Evolutionary conservation across 2,888 invertebrate genomes (phyloP).

Genomic region (Drosophila setosimentum): DNA sequence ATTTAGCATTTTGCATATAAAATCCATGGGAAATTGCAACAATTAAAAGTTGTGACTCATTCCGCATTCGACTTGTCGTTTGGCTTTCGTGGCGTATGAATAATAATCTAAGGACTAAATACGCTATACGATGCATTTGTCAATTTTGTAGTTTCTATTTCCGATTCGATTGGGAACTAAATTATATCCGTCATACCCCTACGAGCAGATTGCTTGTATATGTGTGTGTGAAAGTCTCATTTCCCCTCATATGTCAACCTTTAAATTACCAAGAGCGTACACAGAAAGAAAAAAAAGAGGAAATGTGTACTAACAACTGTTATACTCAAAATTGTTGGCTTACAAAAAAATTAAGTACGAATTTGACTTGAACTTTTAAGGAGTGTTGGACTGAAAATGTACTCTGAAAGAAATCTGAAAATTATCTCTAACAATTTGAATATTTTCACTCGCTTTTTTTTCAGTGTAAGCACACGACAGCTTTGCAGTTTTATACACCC

Average conservation of each 20-base stretch:
- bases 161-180: slow-evolving; percentile 71
- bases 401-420: background rate
- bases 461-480: background rate
- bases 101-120: slow-evolving; percentile 36
- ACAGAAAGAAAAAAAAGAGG: background rate
- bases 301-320: background rate
- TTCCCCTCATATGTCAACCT: slow-evolving; percentile 54
- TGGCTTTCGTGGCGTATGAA: slow-evolving; percentile 37
- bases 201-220: slow-evolving; percentile 8
- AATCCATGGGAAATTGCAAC: slow-evolving; percentile 46
- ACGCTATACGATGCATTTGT: slow-evolving; percentile 26
- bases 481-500: background rate
- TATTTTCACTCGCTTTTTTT: background rate
- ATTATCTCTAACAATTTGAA: background rate
- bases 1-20: slow-evolving; percentile 47
- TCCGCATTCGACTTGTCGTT: background rate
- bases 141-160: slow-evolving; percentile 66
- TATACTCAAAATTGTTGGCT: background rate
- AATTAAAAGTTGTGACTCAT: slow-evolving; percentile 63
- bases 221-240: slow-evolving; percentile 46
- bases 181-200: slow-evolving; percentile 60
- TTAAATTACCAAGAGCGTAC: slow-evolving; percentile 36
- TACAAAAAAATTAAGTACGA: background rate
- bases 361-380: background rate
- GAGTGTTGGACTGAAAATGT: no score